Evolutionary conservation across 2,113 vertebrate genomes (phyloP), one percentile per base, ranked within the genome.

Genomic region (Collichthys lucidus): DNA sequence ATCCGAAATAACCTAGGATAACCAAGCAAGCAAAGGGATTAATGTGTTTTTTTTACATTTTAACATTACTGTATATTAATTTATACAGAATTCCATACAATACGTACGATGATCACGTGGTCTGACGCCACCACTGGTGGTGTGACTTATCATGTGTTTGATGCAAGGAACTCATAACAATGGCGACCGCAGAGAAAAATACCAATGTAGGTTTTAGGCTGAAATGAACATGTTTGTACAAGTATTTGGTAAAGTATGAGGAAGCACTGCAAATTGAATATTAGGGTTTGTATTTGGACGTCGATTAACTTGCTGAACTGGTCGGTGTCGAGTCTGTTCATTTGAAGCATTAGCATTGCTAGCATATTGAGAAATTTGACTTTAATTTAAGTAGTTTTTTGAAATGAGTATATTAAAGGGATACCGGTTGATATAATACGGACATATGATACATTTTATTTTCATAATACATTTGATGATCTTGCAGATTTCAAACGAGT

Each of bases 101-200:
- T 20, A 7, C 11, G 59, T 19, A 19, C 5, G 4, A 40, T 7
- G 29, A 29, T 11, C 0, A 52, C 15, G 10, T 74, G 47, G 52
- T 22, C 3, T 59, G 44, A 67, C 0, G 16, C 12, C 8, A 42
- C 17, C 24, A 4, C 20, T 40, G 19, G 3, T n/a, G 19, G 7
- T 16, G 50, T 3, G 3, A 52, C 14, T 7, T 42, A 5, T 0
- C 17, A 15, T n/a, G n/a, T 5, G 6, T 14, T 20, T 53, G 5
- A 31, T 10, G 1, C 0, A 0, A 35, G 46, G n/a, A 46, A 8
- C 29, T 7, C 0, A 68, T 1, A n/a, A 53, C 4, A 40, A 74
- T 74, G 59, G 71, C 14, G 2, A 0, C 14, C 29, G 16, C 1
- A n/a, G 0, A 3, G 0, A 0, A 7, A 2, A 1, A 0, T 40